Percentiles rank a stretch among this genome's conserved stretches.
These are phyloP conservation scores for Typhlomys cinereus DNA, from an alignment of 2,113 vertebrate species.

Conservation along the genomic window DNA sequence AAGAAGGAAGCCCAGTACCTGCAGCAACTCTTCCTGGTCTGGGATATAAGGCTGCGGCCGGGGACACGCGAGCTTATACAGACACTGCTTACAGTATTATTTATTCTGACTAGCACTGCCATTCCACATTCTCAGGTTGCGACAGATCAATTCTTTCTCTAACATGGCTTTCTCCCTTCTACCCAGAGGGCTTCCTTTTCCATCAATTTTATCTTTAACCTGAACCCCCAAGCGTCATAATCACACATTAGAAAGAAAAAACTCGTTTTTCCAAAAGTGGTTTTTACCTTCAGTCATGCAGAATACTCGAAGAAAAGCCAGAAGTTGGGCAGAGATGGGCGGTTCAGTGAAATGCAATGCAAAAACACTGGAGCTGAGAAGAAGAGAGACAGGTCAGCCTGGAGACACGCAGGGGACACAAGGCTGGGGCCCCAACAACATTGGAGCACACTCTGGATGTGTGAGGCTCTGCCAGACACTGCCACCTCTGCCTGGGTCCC, in stretches of 20 bases:
- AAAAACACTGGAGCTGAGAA: conserved; percentile 94
- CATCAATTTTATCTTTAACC: conserved; percentile 15
- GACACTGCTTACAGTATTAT: not conserved
- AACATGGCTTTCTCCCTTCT: not conserved
- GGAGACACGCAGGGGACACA: not conserved
- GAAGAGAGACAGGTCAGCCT: conserved; percentile 32
- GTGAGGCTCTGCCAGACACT: not conserved
- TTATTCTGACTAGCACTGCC: not conserved
- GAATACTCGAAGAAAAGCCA: conserved; percentile 98
- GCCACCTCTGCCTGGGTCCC: not conserved
- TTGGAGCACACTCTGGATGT: not conserved
- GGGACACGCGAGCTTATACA: accelerated
- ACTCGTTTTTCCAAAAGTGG: not conserved
- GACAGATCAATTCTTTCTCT: not conserved
- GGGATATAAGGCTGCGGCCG: not conserved
- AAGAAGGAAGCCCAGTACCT: not conserved
- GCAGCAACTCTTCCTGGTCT: not conserved
- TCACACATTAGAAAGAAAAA: not conserved
- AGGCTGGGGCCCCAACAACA: not conserved
- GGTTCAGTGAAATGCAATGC: conserved; percentile 94
- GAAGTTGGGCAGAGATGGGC: conserved; percentile 96
- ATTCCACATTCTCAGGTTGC: not conserved
- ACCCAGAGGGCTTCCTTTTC: not conserved
- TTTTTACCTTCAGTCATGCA: conserved; percentile 98
- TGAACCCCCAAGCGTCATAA: conserved; percentile 1